Evolutionary conservation across 2,113 vertebrate genomes (phyloP).

Genomic region (Collichthys lucidus): DNA sequence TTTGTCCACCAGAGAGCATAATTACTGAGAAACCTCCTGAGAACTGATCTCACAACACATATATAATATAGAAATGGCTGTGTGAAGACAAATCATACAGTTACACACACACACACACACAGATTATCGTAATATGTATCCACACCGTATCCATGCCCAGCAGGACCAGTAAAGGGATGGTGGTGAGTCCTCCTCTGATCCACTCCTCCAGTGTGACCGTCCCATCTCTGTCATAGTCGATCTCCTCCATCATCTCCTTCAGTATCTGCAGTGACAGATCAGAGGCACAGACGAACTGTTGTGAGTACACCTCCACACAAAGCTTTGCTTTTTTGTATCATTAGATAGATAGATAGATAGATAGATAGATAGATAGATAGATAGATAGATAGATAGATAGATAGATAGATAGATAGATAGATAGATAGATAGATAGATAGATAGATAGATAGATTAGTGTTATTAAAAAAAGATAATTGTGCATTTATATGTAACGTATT

Average conservation of each 20-base stretch:
- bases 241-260: slow-evolving; percentile 96
- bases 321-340: no score
- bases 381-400: no score
- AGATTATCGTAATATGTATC: slow-evolving; percentile 45
- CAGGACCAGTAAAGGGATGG: slow-evolving; percentile 93
- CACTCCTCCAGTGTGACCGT: slow-evolving; percentile 94
- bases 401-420: no score
- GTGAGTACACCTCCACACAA: no score
- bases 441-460: no score
- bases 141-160: slow-evolving; percentile 92
- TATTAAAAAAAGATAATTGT: no score
- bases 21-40: neutral
- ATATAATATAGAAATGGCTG: neutral
- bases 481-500: no score
- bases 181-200: slow-evolving; percentile 96
- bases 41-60: neutral
- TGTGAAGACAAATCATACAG: neutral
- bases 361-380: no score
- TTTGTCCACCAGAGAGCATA: neutral
- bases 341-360: no score
- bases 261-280: slow-evolving; percentile 84
- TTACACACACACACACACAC: slow-evolving; percentile 12
- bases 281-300: neutral
- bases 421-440: no score
- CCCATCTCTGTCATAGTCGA: slow-evolving; percentile 91